phyloP scores from a whole-genome alignment of 2,888 invertebrate species.

The Merodon equestris region DNA sequence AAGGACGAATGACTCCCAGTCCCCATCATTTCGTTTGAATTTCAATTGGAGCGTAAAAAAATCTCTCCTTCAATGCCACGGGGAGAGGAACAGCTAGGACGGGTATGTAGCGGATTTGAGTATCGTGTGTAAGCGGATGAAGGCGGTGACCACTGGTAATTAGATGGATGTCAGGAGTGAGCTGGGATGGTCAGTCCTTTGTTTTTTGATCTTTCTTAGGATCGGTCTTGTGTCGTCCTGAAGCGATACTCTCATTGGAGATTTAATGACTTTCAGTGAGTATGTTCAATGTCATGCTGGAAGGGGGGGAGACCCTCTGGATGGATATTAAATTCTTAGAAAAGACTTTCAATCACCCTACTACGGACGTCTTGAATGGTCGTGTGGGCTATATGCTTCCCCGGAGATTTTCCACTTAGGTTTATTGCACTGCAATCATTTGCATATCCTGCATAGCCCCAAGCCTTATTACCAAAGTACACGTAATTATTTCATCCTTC shows the following conservation, averaged over 20 bases:
- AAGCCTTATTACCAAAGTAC: background rate
- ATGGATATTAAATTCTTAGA: too few relatives aligned
- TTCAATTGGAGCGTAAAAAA: slow-evolving; percentile 16
- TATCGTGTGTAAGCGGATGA: background rate
- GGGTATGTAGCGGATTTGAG: too few relatives aligned
- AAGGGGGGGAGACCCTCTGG: too few relatives aligned
- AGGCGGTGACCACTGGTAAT: slow-evolving; percentile 23
- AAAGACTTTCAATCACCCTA: too few relatives aligned
- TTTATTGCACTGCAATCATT: slow-evolving; percentile 34
- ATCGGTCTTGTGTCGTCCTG: too few relatives aligned
- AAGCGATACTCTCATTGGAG: too few relatives aligned
- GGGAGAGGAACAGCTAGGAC: background rate
- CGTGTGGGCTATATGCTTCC: too few relatives aligned
- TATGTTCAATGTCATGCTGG: too few relatives aligned
- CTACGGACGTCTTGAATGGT: too few relatives aligned
- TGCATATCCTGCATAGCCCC: slow-evolving; percentile 20
- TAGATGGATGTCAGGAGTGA: slow-evolving; percentile 23
- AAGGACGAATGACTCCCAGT: too few relatives aligned
- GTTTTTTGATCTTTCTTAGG: background rate
- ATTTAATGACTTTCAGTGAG: too few relatives aligned
- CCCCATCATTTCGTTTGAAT: slow-evolving; percentile 5
- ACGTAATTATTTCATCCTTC: slow-evolving; percentile 43
- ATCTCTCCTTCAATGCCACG: slow-evolving; percentile 7
- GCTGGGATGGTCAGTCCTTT: background rate
- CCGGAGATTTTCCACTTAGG: too few relatives aligned